Percentiles rank a stretch among this genome's conserved stretches.
These are phyloP conservation scores for Colletes latitarsis DNA, from an alignment of 1,140 invertebrate species.

Conservation along the genomic window DNA sequence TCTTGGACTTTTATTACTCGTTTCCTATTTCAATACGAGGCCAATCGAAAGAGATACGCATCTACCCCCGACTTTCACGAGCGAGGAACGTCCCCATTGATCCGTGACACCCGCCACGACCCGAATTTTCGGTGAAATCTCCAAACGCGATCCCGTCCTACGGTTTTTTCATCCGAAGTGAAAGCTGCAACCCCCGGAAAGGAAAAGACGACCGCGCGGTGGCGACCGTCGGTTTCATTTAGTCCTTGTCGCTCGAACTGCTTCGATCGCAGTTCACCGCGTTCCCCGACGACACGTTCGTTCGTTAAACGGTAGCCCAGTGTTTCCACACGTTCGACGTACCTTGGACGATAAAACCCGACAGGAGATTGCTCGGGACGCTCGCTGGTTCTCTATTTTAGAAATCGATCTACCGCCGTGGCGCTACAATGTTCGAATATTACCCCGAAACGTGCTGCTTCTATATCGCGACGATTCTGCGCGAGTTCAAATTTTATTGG, in stretches of 20 bases:
- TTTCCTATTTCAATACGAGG: too few relatives aligned
- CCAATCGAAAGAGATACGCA: too few relatives aligned
- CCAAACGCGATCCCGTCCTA: neutral
- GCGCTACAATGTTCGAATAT: too few relatives aligned
- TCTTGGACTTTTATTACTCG: too few relatives aligned
- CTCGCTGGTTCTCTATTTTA: neutral
- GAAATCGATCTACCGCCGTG: neutral
- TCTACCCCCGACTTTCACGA: conserved; percentile 23
- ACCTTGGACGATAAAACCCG: neutral
- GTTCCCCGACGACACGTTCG: neutral
- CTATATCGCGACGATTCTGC: too few relatives aligned
- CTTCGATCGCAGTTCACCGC: conserved; percentile 2
- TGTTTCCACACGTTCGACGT: neutral
- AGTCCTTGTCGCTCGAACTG: conserved; percentile 14
- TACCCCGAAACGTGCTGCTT: too few relatives aligned
- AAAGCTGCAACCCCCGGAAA: conserved; percentile 44
- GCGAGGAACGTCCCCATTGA: neutral
- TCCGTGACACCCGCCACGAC: neutral
- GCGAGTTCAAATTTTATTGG: too few relatives aligned
- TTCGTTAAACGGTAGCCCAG: conserved; percentile 14
- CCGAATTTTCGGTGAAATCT: conserved; percentile 42
- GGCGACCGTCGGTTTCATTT: conserved; percentile 21
- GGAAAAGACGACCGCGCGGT: neutral
- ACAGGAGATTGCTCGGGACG: neutral
- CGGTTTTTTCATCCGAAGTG: conserved; percentile 57